Base-by-base conservation (phyloP, 1,140 invertebrate species). In the Drosophila truncata region DNA sequence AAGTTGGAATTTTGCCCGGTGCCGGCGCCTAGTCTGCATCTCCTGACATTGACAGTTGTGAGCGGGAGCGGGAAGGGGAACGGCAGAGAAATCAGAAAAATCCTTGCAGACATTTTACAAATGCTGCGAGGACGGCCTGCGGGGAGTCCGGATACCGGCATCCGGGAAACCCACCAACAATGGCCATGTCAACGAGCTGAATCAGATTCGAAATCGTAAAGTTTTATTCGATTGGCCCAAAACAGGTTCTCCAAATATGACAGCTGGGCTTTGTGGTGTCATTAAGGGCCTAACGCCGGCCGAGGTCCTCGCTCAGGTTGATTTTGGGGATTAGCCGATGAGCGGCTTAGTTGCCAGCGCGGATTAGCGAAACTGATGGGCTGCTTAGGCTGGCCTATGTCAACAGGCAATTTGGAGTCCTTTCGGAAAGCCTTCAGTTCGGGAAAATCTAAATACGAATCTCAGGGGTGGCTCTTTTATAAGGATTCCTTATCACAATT, bases 41-140 rank as follows among this genome's bases (percentile, higher is more conserved):
- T 71, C 47, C 81, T 91, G 86, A 67, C 71, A 86, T 78, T 86
- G 86, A 91, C 87, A 91, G 82, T 91, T 85, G 61, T 50, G 74
- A 57, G 27, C 31, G 42, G 46, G 46, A 27, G 10, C 46, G 23
- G 46, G 46, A 46, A 41, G 14, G n/a, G 70, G 46, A 46, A 41
- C n/a, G n/a, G 70, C 44, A 59, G 65, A 62, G 57, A 47, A 47
- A 27, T 47, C 63, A 59, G 60, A 63, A 62, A 75, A 77, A 74
- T 75, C 63, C 65, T 50, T 58, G 65, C 61, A 79, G 78, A 90
- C 81, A 90, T 78, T 85, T 84, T 77, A 76, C 74, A 85, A 82
- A 75, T 82, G 78, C 61, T 49, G 60, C 60, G 65, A 57, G 31
- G 49, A 70, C 42, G 35, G 47, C 49, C 69, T 57, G 49, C 55